A percentile compares a stretch with the other conserved stretches of the same genome.
Evolutionary conservation across 2,888 invertebrate genomes (phyloP).

Genomic region (Xiphydria camelus): DNA sequence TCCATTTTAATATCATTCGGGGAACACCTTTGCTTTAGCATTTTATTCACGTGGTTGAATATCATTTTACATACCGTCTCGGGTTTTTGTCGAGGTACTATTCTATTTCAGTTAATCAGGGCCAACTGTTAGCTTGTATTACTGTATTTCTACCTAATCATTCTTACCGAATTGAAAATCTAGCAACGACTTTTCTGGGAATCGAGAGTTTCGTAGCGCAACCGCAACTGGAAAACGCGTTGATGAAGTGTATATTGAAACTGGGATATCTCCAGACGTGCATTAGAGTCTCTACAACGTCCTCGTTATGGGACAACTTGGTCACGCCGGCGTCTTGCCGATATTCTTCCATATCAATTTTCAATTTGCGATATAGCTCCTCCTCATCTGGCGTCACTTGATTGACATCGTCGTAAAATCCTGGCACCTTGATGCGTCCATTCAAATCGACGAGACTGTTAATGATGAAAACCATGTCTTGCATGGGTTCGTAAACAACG

Average conservation of each 20-base stretch:
- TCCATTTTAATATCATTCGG: constrained; percentile 28
- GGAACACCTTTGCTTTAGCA: constrained; percentile 19
- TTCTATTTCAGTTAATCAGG: constrained; percentile 17
- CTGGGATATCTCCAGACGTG: constrained; percentile 54
- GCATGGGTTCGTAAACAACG: constrained; percentile 47
- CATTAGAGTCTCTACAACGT: constrained; percentile 43
- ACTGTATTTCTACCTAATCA: background rate
- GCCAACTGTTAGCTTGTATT: too few relatives aligned
- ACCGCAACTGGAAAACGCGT: constrained; percentile 16
- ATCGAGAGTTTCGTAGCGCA: constrained; percentile 21
- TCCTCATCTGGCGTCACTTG: constrained; percentile 60
- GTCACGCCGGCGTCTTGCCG: constrained; percentile 21
- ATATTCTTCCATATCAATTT: constrained; percentile 25
- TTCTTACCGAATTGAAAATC: constrained; percentile 35
- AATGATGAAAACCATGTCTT: constrained; percentile 53
- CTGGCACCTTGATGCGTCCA: constrained; percentile 51
- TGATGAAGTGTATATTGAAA: constrained; percentile 31
- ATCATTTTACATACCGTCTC: constrained; percentile 19
- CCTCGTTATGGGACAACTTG: constrained; percentile 20
- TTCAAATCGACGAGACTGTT: constrained; percentile 43
- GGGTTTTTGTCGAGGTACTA: constrained; percentile 28
- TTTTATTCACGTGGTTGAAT: constrained; percentile 21
- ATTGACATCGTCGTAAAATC: constrained; percentile 54
- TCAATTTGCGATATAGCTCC: constrained; percentile 43
- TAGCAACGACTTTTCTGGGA: constrained; percentile 24